A percentile compares a stretch with the other conserved stretches of the same genome.
These are phyloP conservation scores for Agrilus planipennis DNA, from an alignment of 1,140 invertebrate species.

Conservation along the genomic window DNA sequence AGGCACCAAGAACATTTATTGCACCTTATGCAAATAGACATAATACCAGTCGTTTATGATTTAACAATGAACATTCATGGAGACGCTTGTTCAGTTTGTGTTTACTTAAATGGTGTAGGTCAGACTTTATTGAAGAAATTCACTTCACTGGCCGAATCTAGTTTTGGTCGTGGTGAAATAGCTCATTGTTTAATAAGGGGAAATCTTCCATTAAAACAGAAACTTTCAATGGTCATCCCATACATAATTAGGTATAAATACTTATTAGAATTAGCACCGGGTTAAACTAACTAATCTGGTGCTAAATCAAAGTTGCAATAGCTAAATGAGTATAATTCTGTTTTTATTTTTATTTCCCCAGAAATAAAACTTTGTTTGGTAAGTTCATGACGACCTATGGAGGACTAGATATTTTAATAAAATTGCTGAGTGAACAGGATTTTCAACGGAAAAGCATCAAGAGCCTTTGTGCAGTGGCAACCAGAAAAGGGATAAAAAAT, in stretches of 20 bases:
- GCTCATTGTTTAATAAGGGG: constrained; percentile 38
- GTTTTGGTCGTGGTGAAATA: constrained; percentile 42
- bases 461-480: constrained; percentile 33
- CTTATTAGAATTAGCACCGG: neutral
- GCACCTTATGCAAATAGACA: constrained; percentile 24
- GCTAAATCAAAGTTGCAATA: too few relatives aligned
- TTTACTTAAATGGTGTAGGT: constrained; percentile 32
- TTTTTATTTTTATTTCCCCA: constrained; percentile 14
- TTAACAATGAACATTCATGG: constrained; percentile 17
- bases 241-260: constrained; percentile 39
- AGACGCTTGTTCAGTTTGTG: constrained; percentile 19
- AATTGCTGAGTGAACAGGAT: constrained; percentile 16
- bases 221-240: constrained; percentile 37
- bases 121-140: constrained; percentile 35
- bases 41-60: constrained; percentile 20
- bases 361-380: constrained; percentile 19
- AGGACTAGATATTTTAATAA: constrained; percentile 23
- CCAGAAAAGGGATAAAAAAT: constrained; percentile 37
- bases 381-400: constrained; percentile 25
- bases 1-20: constrained; percentile 25
- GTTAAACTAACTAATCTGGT: too few relatives aligned
- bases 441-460: constrained; percentile 17
- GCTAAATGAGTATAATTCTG: too few relatives aligned
- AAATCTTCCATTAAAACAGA: constrained; percentile 35
- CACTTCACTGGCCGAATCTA: constrained; percentile 37